A percentile compares a stretch with the other conserved stretches of the same genome.
These are phyloP conservation scores for Aplidium turbinatum DNA, from an alignment of 23 tunicate species.

Conservation along the genomic window DNA sequence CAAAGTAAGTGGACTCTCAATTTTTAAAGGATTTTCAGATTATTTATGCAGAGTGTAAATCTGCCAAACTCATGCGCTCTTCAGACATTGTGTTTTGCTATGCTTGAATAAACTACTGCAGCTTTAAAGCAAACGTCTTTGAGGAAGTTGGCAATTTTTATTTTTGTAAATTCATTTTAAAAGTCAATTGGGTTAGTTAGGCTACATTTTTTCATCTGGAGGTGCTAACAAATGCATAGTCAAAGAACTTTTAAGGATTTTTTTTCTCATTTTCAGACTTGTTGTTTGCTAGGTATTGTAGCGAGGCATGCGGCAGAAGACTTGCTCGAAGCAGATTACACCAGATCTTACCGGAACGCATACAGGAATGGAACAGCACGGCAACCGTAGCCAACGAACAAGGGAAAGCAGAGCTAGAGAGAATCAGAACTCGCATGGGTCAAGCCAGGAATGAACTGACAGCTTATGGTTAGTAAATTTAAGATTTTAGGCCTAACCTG, in stretches of 20 bases:
- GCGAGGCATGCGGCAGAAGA: conserved; percentile 68
- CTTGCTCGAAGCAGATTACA: conserved; percentile 56
- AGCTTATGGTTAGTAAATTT: conserved; percentile 51
- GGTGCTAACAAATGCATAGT: background rate
- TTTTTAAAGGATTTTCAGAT: too few species aligned
- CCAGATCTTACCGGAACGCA: conserved; percentile 69
- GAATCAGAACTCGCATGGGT: conserved; percentile 68
- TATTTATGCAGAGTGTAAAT: too few species aligned
- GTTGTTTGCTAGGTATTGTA: conserved; percentile 59
- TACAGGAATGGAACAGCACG: conserved; percentile 76
- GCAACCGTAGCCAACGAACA: conserved; percentile 82
- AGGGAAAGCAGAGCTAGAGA: conserved; percentile 73
- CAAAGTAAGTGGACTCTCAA: conserved; percentile 51
- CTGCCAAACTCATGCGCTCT: too few species aligned
- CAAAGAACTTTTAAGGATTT: background rate
- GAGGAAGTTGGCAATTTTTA: too few species aligned
- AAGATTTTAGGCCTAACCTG: too few species aligned
- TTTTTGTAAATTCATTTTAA: too few species aligned
- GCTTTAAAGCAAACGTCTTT: too few species aligned
- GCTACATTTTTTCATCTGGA: background rate
- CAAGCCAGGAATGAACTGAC: conserved; percentile 77
- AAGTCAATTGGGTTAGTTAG: too few species aligned
- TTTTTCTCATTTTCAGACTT: background rate
- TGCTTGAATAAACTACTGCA: too few species aligned
- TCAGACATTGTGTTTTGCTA: too few species aligned